Conservation (phyloP, 2,797 vertebrate genomes). For the Tolypeutes matacus region DNA sequence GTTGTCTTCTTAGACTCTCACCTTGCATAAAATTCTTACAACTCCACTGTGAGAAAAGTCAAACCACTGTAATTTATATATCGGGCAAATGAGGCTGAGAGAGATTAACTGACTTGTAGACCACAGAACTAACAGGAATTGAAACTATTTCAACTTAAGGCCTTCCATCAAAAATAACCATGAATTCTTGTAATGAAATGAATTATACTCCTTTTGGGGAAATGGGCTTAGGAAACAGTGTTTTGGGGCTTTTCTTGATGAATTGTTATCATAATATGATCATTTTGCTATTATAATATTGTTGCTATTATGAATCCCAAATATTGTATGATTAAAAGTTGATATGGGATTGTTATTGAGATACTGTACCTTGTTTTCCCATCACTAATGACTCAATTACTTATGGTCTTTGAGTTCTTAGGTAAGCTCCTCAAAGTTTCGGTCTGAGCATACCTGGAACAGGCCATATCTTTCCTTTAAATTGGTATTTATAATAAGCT, state of each 20-base stretch:
- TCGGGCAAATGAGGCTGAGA: not conserved
- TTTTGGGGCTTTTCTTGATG: too few species aligned
- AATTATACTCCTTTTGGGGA: not conserved
- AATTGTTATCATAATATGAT: not conserved
- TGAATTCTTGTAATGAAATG: not conserved
- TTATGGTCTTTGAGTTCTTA: too few species aligned
- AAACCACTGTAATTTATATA: not conserved
- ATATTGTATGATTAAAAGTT: rapidly evolving
- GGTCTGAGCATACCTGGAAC: not conserved
- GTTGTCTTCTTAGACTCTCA: not conserved
- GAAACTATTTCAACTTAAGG: not conserved
- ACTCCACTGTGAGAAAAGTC: not conserved
- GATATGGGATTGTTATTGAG: too few species aligned
- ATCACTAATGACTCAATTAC: not conserved
- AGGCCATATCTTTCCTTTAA: rapidly evolving
- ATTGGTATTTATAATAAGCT: not conserved
- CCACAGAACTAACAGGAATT: too few species aligned
- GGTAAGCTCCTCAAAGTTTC: not conserved
- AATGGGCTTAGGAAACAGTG: too few species aligned
- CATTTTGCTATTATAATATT: too few species aligned
- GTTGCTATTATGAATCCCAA: not conserved
- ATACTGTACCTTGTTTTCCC: rapidly evolving
- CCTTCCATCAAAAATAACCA: not conserved
- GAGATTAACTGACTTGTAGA: not conserved
- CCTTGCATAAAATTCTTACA: not conserved